Evolutionary conservation across 2,888 invertebrate genomes (phyloP).

Genomic region (Cheilosia pagana): DNA sequence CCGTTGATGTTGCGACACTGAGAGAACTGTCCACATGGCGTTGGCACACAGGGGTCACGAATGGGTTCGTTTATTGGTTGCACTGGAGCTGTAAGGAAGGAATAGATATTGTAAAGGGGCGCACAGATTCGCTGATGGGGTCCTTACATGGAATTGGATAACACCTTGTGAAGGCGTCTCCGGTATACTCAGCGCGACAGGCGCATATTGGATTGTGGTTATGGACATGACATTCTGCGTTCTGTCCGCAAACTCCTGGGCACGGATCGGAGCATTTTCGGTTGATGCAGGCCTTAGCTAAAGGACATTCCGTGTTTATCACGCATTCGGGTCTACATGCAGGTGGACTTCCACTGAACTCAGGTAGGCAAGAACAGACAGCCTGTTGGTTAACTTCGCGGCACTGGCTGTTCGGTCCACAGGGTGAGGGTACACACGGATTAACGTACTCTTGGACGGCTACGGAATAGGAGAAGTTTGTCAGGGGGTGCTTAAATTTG

Average conservation of each 20-base stretch:
- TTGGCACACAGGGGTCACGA: conserved; percentile 85
- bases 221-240: conserved; percentile 87
- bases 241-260: conserved; percentile 86
- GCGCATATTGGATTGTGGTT: conserved; percentile 88
- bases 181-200: conserved; percentile 85
- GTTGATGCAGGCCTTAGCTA: conserved; percentile 86
- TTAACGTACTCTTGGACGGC: conserved; percentile 81
- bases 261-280: conserved; percentile 89
- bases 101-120: not conserved
- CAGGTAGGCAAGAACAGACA: conserved; percentile 88
- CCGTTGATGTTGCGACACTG: conserved; percentile 88
- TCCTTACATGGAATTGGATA: conserved; percentile 80
- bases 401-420: conserved; percentile 87
- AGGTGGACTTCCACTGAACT: conserved; percentile 89
- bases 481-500: not conserved
- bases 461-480: conserved; percentile 14
- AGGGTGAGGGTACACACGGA: conserved; percentile 87
- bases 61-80: conserved; percentile 81
- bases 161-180: conserved; percentile 88
- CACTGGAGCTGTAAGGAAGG: conserved; percentile 76
- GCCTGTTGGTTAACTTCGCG: conserved; percentile 85
- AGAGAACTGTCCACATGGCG: conserved; percentile 88
- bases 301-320: conserved; percentile 87
- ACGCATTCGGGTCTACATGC: conserved; percentile 91
- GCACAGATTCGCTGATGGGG: conserved; percentile 52